phyloP scores from a whole-genome alignment of 2,888 invertebrate species.

The Thyatira batis region DNA sequence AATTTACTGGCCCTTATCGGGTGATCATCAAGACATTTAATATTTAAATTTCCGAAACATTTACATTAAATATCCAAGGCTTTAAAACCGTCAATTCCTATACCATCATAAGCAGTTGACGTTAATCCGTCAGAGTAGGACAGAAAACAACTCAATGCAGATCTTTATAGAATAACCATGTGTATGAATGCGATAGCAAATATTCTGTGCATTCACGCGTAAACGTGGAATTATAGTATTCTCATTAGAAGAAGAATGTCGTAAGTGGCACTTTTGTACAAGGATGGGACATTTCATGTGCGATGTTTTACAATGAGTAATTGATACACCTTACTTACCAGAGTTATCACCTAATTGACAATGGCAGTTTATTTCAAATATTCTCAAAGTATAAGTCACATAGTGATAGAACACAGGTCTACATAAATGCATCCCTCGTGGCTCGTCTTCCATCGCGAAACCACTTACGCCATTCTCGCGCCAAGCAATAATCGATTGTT shows the following conservation, averaged over 20 bases:
- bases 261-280: conserved; percentile 41
- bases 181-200: conserved; percentile 74
- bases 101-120: conserved; percentile 74
- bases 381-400: conserved; percentile 5
- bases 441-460: background rate
- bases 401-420: no score
- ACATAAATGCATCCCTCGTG: background rate
- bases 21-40: conserved; percentile 19
- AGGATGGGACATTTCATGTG: background rate
- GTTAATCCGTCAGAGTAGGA: conserved; percentile 70
- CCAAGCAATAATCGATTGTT: conserved; percentile 72
- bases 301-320: background rate
- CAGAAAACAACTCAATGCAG: conserved; percentile 61
- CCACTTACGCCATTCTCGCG: conserved; percentile 62
- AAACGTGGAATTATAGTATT: conserved; percentile 72
- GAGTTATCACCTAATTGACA: background rate
- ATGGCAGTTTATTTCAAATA: no score
- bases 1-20: conserved; percentile 2
- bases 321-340: background rate
- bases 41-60: conserved; percentile 40
- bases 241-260: conserved; percentile 51
- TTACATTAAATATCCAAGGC: conserved; percentile 57
- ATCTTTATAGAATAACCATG: conserved; percentile 53
- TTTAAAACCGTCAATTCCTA: conserved; percentile 69
- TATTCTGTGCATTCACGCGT: conserved; percentile 78